phyloP scores from a whole-genome alignment of 2,888 invertebrate genomes.

The Ypsolopha scabrella region DNA sequence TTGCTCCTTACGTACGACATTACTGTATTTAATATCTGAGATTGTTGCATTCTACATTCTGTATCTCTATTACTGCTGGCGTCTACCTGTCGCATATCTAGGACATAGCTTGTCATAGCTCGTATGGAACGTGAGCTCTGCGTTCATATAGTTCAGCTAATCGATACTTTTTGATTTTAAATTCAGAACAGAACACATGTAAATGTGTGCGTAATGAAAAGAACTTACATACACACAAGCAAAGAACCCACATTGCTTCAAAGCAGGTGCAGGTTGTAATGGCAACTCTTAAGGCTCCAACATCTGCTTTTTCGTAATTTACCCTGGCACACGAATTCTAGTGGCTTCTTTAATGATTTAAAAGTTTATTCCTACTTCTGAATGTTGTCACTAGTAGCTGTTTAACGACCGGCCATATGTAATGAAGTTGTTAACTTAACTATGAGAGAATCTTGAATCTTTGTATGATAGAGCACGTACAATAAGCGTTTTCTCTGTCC shows the following conservation, averaged over 20 bases:
- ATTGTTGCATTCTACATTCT: slow-evolving; percentile 29
- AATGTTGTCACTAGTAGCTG: slow-evolving; percentile 3
- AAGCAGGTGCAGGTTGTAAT: slow-evolving; percentile 53
- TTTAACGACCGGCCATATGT: background rate
- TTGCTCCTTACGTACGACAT: slow-evolving; percentile 23
- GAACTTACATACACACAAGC: background rate
- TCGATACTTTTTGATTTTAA: background rate
- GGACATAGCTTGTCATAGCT: slow-evolving; percentile 61
- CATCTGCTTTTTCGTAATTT: slow-evolving; percentile 63
- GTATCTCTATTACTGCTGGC: slow-evolving; percentile 31
- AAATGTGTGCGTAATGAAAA: too few species aligned
- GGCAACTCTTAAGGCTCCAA: slow-evolving; percentile 41
- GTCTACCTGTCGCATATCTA: slow-evolving; percentile 54
- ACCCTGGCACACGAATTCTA: slow-evolving; percentile 44
- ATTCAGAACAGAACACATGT: background rate
- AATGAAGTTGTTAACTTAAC: background rate
- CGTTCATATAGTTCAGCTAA: slow-evolving; percentile 9
- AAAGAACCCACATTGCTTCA: slow-evolving; percentile 21
- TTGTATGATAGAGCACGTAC: background rate
- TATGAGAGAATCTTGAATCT: background rate
- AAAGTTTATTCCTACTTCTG: slow-evolving; percentile 25
- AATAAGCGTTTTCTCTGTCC: background rate
- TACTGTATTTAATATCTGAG: slow-evolving; percentile 24
- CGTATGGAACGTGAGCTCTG: slow-evolving; percentile 34
- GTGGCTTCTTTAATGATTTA: slow-evolving; percentile 39